Conservation (phyloP, 2,888 invertebrate genomes). For the Lepas anatifera region DNA sequence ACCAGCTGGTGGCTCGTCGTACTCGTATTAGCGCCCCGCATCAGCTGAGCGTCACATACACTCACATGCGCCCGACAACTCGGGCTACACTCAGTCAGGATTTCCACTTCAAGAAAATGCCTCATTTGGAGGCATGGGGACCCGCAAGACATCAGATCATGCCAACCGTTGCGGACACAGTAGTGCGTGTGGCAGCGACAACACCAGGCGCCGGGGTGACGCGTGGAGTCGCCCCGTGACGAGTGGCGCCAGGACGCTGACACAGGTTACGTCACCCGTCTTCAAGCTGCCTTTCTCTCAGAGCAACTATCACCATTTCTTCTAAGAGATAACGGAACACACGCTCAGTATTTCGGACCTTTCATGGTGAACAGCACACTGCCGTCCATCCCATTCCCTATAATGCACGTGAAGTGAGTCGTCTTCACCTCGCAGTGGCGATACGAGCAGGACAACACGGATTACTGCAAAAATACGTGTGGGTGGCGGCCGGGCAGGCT, state of each 20-base stretch:
- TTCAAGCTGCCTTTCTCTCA: neutral
- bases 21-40: neutral
- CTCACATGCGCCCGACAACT: neutral
- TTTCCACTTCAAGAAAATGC: neutral
- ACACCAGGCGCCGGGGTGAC: too few species aligned
- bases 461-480: constrained; percentile 5
- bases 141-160: neutral
- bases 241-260: neutral
- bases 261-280: neutral
- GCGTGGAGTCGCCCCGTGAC: too few species aligned
- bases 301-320: neutral
- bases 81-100: too few species aligned
- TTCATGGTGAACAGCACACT: neutral
- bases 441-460: neutral
- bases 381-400: neutral
- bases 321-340: too few species aligned
- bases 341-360: neutral
- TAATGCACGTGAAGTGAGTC: neutral
- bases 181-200: neutral
- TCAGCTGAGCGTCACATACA: neutral
- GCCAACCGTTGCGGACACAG: neutral
- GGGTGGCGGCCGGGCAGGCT: neutral
- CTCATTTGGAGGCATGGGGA: neutral
- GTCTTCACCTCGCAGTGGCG: neutral
- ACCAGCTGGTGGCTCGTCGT: neutral